Conservation (phyloP, 2,888 invertebrate genomes). For the Sepioteuthis lessoniana region DNA sequence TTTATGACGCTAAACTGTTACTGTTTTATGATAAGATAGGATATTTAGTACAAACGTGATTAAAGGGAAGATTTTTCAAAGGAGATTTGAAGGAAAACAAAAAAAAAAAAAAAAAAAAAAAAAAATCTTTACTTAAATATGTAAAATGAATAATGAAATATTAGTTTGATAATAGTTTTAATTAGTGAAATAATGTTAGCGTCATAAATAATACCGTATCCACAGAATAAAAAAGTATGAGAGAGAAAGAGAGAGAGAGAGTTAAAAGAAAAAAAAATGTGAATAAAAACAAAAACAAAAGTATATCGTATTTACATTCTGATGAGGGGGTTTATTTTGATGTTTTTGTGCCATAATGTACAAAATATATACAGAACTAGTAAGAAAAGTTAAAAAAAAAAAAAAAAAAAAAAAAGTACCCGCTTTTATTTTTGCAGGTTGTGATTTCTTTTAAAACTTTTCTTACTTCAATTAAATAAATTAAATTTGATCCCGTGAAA, state of each 20-base stretch:
- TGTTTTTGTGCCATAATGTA: not conserved
- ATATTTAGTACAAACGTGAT: no score
- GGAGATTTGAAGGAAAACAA: no score
- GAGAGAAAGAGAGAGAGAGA: not conserved
- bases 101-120: no score
- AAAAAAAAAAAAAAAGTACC: not conserved
- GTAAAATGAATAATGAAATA: no score
- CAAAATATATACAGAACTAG: not conserved
- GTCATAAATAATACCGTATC: no score
- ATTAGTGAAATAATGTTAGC: no score
- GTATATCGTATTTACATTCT: not conserved
- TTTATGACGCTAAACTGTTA: no score
- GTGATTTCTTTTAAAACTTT: not conserved
- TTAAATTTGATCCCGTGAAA: constrained; percentile 13
- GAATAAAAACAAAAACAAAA: not conserved
- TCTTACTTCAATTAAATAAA: not conserved
- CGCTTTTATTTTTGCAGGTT: not conserved
- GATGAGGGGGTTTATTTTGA: not conserved
- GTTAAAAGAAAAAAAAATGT: no score
- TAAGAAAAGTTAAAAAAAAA: not conserved
- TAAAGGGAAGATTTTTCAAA: no score
- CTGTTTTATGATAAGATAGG: no score
- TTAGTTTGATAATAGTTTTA: no score
- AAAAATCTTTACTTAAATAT: no score
- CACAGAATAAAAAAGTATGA: not conserved